phyloP scores from a whole-genome alignment of 2,113 vertebrate species.

The Axis porcinus region DNA sequence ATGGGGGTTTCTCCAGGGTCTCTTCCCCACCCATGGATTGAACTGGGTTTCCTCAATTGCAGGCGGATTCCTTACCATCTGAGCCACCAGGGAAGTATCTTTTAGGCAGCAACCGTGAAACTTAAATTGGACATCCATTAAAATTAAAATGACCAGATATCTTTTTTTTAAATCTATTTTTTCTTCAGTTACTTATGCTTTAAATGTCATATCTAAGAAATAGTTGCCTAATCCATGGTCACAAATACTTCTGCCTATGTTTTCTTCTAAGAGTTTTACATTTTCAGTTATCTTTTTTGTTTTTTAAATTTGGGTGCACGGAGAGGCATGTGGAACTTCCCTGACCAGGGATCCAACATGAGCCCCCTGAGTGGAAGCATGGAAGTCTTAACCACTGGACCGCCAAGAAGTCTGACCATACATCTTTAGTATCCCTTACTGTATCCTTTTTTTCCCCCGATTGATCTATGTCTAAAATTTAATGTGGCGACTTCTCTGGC shows the following conservation, averaged over 20 bases:
- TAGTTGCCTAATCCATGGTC: not conserved
- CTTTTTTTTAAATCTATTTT: not conserved
- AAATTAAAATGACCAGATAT: not conserved
- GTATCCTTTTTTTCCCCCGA: rapidly evolving
- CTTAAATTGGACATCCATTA: not conserved
- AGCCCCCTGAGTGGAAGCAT: not conserved
- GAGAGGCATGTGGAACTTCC: not conserved
- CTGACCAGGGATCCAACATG: not conserved
- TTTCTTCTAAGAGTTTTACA: not conserved
- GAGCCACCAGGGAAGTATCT: not conserved
- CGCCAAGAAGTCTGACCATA: not conserved
- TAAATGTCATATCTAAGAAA: not conserved
- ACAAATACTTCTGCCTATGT: not conserved
- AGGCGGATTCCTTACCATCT: not conserved
- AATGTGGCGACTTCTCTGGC: not conserved
- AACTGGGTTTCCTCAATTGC: not conserved
- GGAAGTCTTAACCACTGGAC: not conserved
- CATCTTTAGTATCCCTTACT: not conserved
- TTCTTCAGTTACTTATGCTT: not conserved
- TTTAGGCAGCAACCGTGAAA: not conserved
- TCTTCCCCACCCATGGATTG: not conserved
- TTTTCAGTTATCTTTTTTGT: not conserved
- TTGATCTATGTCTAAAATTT: not conserved
- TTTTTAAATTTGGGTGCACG: not conserved
- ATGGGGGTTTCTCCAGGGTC: not conserved